Evolutionary conservation across 2,113 vertebrate genomes (phyloP).

Genomic region (Brienomyrus brachyistius): DNA sequence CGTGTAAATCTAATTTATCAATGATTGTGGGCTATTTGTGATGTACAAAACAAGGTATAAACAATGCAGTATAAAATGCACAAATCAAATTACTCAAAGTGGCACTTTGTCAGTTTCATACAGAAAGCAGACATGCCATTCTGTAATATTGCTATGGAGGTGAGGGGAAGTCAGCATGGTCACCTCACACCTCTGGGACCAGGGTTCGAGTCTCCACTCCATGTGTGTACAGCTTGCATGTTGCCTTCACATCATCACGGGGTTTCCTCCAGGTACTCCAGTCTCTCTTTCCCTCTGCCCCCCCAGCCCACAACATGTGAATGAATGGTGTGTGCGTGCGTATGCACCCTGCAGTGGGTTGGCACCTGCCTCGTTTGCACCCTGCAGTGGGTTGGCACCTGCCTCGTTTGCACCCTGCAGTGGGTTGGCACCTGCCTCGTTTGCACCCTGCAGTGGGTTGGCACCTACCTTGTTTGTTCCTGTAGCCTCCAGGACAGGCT

Average conservation of each 20-base stretch:
- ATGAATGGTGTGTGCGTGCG: no score
- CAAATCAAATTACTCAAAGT: background rate
- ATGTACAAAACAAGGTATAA: background rate
- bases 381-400: background rate
- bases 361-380: no score
- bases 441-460: background rate
- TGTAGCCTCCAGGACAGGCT: background rate
- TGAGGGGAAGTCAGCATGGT: background rate
- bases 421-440: no score
- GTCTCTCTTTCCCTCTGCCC: background rate
- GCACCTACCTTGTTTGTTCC: background rate
- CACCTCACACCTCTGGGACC: background rate
- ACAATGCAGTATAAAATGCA: background rate
- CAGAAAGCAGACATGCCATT: background rate
- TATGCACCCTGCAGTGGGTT: no score
- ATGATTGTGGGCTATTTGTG: background rate
- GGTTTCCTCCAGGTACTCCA: background rate
- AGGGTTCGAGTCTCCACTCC: background rate
- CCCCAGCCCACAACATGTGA: no score
- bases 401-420: background rate
- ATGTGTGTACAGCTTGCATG: background rate
- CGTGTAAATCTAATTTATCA: background rate
- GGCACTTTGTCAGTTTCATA: background rate
- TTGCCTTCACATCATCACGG: background rate
- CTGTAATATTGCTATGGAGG: background rate